Base-by-base conservation (phyloP, 2,113 vertebrate species). In the Paradisaea rubra region DNA sequence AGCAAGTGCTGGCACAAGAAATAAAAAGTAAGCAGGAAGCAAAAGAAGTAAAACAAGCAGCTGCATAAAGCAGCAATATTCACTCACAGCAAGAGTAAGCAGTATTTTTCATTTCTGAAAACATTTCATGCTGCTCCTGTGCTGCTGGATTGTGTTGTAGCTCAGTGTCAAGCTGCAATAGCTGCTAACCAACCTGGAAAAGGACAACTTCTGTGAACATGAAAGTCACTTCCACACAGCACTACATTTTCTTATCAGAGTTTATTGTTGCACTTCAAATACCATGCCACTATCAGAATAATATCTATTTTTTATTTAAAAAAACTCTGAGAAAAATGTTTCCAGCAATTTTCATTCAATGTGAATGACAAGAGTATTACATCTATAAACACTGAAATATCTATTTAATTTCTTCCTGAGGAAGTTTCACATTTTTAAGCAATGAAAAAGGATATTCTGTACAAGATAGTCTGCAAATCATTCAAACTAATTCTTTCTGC, bases 281-380 rank as follows among this genome's bases (percentile, higher is more conserved):
- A 97, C 92, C 98, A 98, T 97, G 97, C 97, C 91, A 96, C 97
- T 95, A 95, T 96, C 85, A 97, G 97, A 97, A 97, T 97, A 97
- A 96, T 97, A 96, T 92, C 91, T 96, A 97, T 94, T 97, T 68
- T 97, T 96, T 90, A 92, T 94, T 89, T 80, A 84, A 97, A 97
- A 97, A 97, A 97, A 94, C 73, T 89, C 94, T 54, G 88, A 97
- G 94, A 97, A 97, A 97, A 97, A 97, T 93, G 91, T 97, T 97
- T 97, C 95, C 95, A 97, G 89, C 93, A 96, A 96, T 97, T 97
- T 97, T 97, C 97, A 98, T 98, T 98, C 98, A 98, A 98, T 98
- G 95, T 98, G 98, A 98, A 98, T 98, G 97, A 98, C 96, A 97
- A 97, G 94, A 97, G 91, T 97, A 97, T 95, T 97, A 97, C 94